Evolutionary conservation across 2,113 vertebrate genomes (phyloP), one percentile per base, ranked within the genome.

Genomic region (Scytalopus superciliaris): DNA sequence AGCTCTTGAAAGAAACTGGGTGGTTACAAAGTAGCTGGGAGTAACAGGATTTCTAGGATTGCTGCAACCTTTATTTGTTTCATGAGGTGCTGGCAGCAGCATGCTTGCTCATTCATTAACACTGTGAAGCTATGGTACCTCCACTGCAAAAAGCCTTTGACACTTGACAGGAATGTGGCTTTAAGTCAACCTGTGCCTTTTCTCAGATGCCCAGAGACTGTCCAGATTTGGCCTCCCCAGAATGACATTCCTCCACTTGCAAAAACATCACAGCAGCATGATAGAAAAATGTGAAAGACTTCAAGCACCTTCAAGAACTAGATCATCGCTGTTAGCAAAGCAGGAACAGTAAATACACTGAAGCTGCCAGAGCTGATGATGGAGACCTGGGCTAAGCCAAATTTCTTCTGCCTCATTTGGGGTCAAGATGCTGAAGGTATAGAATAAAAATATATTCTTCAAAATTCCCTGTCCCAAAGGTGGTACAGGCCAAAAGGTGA

Each of bases 31-130:
- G 39, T 10, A 80, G 21, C 47, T 50, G 45, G 12, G 33, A 92
- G 14, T 73, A 77, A 56, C 24, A 44, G 19, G 33, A 53, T 79
- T 64, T 47, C 87, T 68, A 19, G 6, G n/a, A 59, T 16, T 60
- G 60, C 56, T 55, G 35, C 56, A 92, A 76, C 8, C 11, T 21
- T 45, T 40, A 28, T 42, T 57, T 47, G 39, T 44, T 79, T 53
- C 44, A 31, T 2, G 7, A 14, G 50, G 37, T 6, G 39, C 56
- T 68, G 52, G 64, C 30, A 73, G 75, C 28, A 44, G 31, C 19
- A 37, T 0, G 0, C 19, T 30, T 16, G 6, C n/a, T 83, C 45
- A 33, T 49, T 30, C 0, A 0, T 35, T 53, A 40, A 60, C n/a
- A 22, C 22, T 6, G 14, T 0, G 1, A n/a, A 66, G 60, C 44